Base-by-base conservation (phyloP, 2,113 vertebrate genomes). In the Nematolebias whitei region DNA sequence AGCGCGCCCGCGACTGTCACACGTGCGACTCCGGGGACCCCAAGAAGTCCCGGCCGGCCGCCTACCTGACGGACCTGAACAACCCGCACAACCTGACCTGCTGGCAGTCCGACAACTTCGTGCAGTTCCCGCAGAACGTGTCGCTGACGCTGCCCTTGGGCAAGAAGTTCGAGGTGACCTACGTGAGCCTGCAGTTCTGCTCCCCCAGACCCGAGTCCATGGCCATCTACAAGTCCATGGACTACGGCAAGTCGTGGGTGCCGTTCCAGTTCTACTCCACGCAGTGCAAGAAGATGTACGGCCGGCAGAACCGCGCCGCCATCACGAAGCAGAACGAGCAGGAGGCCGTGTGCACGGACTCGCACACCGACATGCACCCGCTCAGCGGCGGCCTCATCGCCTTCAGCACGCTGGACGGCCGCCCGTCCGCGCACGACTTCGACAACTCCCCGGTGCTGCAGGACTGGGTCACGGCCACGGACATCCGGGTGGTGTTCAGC, bases 391-490 rank as follows among this genome's bases (percentile, higher is more conserved):
- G 97, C 29, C 94, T 99, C 77, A 98, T 99, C 79, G 98, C 98
- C 86, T 99, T 99, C 95, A 99, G 96, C 96, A 99, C 97, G 57
- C 92, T 99, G 94, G 98, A 99, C 90, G 97, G 96, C 14, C 86
- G 97, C 70, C 98, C 97, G 77, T 97, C 97, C 7, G 98, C 98
- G 67, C 97, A 99, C 91, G 97, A 99, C 93, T 99, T 99, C 88
- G 98, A 99, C 89, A 99, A 97, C 90, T 98, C 96, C 45, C 98
- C 98, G 0, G 98, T 99, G 69, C 93, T 99, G 79, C 98, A 99
- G 93, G 98, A 99, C 94, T 99, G 98, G 98, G 98, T 99, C 76
- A 99, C 98, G 29, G 97, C 98, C 90, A 99, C 98, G 29, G 97
- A 99, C 85, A 96, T 99, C 91, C 94, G 94, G 73, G 97, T 99